Evolutionary conservation across 2,888 invertebrate genomes (phyloP).

Genomic region (Petrophora chlorosata): DNA sequence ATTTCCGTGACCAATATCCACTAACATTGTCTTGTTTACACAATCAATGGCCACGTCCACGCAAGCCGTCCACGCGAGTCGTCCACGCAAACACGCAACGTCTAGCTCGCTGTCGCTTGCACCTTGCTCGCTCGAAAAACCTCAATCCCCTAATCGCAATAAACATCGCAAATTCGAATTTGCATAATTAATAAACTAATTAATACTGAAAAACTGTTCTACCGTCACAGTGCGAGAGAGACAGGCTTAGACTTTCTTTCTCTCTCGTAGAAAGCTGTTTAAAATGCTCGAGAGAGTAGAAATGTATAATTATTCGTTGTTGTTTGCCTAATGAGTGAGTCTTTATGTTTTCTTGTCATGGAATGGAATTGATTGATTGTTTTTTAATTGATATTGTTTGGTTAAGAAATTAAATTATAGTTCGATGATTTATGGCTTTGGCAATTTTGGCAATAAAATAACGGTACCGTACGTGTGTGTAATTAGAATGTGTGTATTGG

Average conservation of each 20-base stretch:
- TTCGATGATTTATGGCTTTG: conserved; percentile 28
- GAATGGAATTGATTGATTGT: conserved; percentile 45
- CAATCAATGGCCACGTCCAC: conserved; percentile 19
- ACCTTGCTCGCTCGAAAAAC: conserved; percentile 43
- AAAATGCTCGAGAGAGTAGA: conserved; percentile 30
- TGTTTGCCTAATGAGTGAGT: conserved; percentile 48
- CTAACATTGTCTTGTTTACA: not conserved
- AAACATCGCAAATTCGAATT: conserved; percentile 77
- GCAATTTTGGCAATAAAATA: conserved; percentile 15
- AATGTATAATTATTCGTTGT: conserved; percentile 54
- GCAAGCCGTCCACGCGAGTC: conserved; percentile 3
- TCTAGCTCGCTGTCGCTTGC: not conserved
- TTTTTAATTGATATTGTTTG: conserved; percentile 43
- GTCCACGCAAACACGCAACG: conserved; percentile 10
- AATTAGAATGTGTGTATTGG: conserved; percentile 7
- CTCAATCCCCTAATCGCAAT: conserved; percentile 72
- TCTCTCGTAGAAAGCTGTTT: conserved; percentile 51
- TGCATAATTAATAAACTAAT: conserved; percentile 80
- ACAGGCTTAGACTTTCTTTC: conserved; percentile 27
- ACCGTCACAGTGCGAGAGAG: conserved; percentile 65
- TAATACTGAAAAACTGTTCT: conserved; percentile 63
- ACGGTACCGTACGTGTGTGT: not conserved
- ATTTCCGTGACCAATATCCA: conserved; percentile 10
- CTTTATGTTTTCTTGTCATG: conserved; percentile 52
- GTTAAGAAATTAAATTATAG: conserved; percentile 39